Evolutionary conservation across 2,113 vertebrate genomes (phyloP).

Genomic region (Rhineura floridana): DNA sequence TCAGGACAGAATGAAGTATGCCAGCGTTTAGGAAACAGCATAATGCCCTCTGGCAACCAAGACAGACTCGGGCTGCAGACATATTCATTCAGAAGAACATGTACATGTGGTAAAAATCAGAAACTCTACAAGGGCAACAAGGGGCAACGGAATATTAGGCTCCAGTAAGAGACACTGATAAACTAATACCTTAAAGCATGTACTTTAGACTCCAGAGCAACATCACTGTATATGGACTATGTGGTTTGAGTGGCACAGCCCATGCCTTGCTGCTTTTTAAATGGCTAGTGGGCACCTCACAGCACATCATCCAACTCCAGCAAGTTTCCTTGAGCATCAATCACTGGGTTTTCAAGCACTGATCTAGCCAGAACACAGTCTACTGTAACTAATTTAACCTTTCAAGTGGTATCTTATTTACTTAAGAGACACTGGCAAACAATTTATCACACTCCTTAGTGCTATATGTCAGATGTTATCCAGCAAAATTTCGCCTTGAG

Average conservation of each 20-base stretch:
- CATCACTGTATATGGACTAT: not conserved
- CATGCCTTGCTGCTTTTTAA: not conserved
- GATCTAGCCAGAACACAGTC: not conserved
- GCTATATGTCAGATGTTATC: not conserved
- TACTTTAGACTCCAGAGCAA: not conserved
- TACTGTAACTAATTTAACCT: not conserved
- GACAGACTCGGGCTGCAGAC: not conserved
- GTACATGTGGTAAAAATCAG: not conserved
- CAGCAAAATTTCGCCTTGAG: not conserved
- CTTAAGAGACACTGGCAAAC: not conserved
- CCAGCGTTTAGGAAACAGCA: not conserved
- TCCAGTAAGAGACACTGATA: not conserved
- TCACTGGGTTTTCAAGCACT: not conserved
- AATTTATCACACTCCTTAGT: not conserved
- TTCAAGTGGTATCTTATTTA: not conserved
- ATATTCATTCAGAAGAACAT: not conserved
- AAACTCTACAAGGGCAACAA: not conserved
- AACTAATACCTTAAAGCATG: not conserved
- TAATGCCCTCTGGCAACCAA: not conserved
- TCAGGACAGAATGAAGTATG: not conserved
- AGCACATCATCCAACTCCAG: not conserved
- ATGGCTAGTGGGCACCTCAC: not conserved
- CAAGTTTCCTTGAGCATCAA: not conserved
- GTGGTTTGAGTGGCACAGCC: not conserved
- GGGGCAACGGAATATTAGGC: not conserved